phyloP scores from a whole-genome alignment of 2,888 invertebrate genomes.

The Chrysolina americana region DNA sequence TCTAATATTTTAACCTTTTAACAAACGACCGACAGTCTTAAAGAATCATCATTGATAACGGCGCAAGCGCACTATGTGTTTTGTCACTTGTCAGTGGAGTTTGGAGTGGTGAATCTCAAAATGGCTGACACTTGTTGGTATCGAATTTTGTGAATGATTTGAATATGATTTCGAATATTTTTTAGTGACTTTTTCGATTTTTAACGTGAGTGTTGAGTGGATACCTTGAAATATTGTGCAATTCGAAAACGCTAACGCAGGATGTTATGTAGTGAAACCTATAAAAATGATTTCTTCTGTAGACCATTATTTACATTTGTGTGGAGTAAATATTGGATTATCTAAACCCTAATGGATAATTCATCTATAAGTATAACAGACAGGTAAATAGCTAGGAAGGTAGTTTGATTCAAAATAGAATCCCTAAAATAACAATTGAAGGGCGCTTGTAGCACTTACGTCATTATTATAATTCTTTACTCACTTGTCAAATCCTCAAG shows the following conservation, averaged over 20 bases:
- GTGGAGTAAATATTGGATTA: conserved; percentile 60
- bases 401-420: conserved; percentile 26
- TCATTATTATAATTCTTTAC: conserved; percentile 55
- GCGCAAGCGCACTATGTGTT: conserved; percentile 70
- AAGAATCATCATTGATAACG: too few species aligned
- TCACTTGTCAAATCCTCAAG: conserved; percentile 52
- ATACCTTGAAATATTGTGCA: conserved; percentile 22
- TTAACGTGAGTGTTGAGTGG: conserved; percentile 38
- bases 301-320: conserved; percentile 60
- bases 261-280: conserved; percentile 61
- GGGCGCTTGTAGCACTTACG: conserved; percentile 56
- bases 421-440: conserved; percentile 48
- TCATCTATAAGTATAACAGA: conserved; percentile 56
- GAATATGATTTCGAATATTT: conserved; percentile 61
- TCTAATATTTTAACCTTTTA: too few species aligned
- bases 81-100: not conserved
- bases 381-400: conserved; percentile 56
- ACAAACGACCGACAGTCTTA: not conserved
- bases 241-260: conserved; percentile 47
- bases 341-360: conserved; percentile 64
- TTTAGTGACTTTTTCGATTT: conserved; percentile 26
- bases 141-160: conserved; percentile 60
- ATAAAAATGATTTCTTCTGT: conserved; percentile 64
- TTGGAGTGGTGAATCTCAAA: conserved; percentile 53
- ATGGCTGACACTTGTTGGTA: conserved; percentile 70